Evolutionary conservation across 2,888 invertebrate species (phyloP).

Genomic region (Anthophora plumipes): DNA sequence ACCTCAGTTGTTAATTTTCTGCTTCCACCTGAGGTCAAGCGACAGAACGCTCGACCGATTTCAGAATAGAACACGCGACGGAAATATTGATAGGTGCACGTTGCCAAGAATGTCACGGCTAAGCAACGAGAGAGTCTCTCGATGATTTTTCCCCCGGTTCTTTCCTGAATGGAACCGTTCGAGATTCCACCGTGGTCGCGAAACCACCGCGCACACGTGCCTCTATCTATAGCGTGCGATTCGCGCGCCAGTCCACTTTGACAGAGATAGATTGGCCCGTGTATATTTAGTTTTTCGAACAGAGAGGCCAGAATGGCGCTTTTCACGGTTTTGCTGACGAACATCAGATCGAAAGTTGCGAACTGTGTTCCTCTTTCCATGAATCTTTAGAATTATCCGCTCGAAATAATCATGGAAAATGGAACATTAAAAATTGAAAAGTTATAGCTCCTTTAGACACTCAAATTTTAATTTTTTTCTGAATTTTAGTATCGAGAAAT

Average conservation of each 20-base stretch:
- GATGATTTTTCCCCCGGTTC: conserved; percentile 23
- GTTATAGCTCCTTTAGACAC: too few relatives aligned
- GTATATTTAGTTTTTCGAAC: conserved; percentile 47
- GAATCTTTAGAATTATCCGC: too few relatives aligned
- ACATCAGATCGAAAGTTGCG: background rate
- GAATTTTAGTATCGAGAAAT: too few relatives aligned
- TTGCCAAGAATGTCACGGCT: conserved; percentile 59
- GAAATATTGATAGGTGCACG: conserved; percentile 46
- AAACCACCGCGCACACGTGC: conserved; percentile 16
- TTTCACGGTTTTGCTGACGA: background rate
- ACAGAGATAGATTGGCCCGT: conserved; percentile 43
- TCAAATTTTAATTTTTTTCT: too few relatives aligned
- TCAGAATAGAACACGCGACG: conserved; percentile 41
- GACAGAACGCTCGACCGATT: background rate
- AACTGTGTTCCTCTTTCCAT: background rate
- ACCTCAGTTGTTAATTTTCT: background rate
- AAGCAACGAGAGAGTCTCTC: conserved; percentile 8
- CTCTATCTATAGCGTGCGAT: conserved; percentile 31
- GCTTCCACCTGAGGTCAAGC: conserved; percentile 10
- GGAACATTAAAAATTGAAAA: too few relatives aligned
- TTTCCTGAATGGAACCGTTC: conserved; percentile 17
- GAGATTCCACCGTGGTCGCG: background rate
- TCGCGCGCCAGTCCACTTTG: conserved; percentile 11
- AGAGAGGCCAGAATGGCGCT: background rate
- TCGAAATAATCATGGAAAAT: too few relatives aligned